Conservation (phyloP, 2,888 invertebrate species). For the Apotomis capreana region DNA sequence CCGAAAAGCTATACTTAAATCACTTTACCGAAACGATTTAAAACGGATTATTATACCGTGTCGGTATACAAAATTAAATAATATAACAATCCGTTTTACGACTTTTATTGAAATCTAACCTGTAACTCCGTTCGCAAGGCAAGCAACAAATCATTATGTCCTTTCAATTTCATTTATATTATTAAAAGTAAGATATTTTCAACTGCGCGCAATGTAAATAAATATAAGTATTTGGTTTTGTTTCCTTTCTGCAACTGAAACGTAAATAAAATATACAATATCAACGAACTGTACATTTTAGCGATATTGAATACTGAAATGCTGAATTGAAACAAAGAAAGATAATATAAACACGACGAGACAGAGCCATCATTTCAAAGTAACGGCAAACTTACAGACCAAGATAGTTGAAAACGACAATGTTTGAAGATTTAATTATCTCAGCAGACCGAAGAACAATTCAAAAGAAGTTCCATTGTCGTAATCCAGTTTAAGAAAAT, state of each 20-base stretch:
- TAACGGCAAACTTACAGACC: slow-evolving; percentile 27
- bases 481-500: slow-evolving; percentile 41
- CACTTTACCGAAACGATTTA: too few relatives aligned
- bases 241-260: neutral
- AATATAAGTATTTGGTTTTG: too few relatives aligned
- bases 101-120: too few relatives aligned
- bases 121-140: too few relatives aligned
- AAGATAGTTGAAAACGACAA: slow-evolving; percentile 27
- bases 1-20: too few relatives aligned
- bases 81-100: too few relatives aligned
- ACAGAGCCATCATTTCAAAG: slow-evolving; percentile 23
- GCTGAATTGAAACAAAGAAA: slow-evolving; percentile 34
- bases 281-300: slow-evolving; percentile 10
- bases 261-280: slow-evolving; percentile 5
- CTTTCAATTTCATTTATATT: too few relatives aligned
- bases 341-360: slow-evolving; percentile 31
- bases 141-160: too few relatives aligned
- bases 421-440: slow-evolving; percentile 31
- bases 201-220: too few relatives aligned
- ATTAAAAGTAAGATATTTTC: too few relatives aligned
- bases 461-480: slow-evolving; percentile 9
- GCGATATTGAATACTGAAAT: slow-evolving; percentile 12
- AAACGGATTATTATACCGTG: too few relatives aligned
- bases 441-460: slow-evolving; percentile 2
- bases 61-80: too few relatives aligned